A percentile compares a stretch with the other conserved stretches of the same genome.
phyloP scores from a whole-genome alignment of 2,113 vertebrate species.

The Ginglymostoma cirratum region DNA sequence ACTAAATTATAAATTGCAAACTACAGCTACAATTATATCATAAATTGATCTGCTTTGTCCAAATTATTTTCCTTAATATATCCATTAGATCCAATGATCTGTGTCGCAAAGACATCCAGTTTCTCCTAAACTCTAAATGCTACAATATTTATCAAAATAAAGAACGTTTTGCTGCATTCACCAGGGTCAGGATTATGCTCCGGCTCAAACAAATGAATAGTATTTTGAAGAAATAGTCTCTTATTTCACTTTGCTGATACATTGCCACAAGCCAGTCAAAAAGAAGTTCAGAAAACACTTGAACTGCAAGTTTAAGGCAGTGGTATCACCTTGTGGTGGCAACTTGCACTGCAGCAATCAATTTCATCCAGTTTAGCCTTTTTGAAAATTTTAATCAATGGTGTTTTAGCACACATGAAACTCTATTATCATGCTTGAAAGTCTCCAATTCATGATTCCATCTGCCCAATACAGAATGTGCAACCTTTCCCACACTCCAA shows the following conservation, averaged over 20 bases:
- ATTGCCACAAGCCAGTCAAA: neutral
- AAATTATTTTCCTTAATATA: neutral
- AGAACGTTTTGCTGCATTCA: neutral
- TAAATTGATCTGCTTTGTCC: neutral
- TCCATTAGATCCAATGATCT: neutral
- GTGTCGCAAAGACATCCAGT: neutral
- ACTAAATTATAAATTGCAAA: neutral
- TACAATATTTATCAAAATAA: neutral
- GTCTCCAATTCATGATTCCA: neutral
- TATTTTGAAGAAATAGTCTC: neutral
- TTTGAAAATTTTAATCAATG: neutral
- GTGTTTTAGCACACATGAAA: neutral
- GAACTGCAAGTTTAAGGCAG: neutral
- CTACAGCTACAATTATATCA: neutral
- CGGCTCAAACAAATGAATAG: neutral
- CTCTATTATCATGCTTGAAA: neutral
- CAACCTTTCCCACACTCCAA: neutral
- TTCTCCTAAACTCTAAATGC: neutral
- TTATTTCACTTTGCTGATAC: neutral
- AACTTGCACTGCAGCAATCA: neutral
- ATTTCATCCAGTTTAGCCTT: neutral
- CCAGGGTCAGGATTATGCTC: neutral
- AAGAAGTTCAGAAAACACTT: neutral
- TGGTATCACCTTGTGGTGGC: neutral
- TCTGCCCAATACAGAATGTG: neutral